phyloP scores from a whole-genome alignment of 2,113 vertebrate species.

The Micronisus gabar region DNA sequence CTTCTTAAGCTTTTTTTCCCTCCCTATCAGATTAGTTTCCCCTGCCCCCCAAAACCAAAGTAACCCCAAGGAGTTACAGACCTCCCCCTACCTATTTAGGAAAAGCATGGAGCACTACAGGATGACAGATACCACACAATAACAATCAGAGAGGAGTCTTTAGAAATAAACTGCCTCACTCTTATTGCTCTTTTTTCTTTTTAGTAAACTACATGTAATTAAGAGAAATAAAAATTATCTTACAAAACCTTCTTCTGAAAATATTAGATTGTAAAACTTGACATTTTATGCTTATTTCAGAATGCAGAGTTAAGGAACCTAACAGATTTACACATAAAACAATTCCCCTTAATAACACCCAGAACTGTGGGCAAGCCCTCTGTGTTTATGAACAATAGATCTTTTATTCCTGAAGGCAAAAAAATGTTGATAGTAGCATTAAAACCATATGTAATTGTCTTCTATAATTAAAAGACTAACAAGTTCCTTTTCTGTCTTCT shows the following conservation, averaged over 20 bases:
- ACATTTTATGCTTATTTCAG: background rate
- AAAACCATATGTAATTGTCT: background rate
- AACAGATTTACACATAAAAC: background rate
- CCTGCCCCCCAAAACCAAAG: background rate
- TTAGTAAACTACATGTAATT: background rate
- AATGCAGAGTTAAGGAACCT: background rate
- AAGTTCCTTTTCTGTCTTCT: background rate
- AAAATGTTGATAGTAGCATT: background rate
- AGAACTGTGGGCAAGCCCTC: background rate
- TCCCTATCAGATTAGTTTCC: background rate
- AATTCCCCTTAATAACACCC: background rate
- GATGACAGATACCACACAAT: background rate
- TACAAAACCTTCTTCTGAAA: background rate
- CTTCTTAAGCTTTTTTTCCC: background rate
- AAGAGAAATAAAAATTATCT: background rate
- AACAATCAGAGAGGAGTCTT: background rate
- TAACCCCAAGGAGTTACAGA: background rate
- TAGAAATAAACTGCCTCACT: background rate
- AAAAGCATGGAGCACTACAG: background rate
- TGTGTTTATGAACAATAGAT: background rate
- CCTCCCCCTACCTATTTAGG: background rate
- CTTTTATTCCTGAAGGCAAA: background rate
- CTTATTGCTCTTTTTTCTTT: background rate
- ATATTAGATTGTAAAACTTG: background rate
- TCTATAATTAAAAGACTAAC: slow-evolving; percentile 3